Evolutionary conservation across 1,140 invertebrate species (phyloP).

Genomic region (Meloidogyne exigua): DNA sequence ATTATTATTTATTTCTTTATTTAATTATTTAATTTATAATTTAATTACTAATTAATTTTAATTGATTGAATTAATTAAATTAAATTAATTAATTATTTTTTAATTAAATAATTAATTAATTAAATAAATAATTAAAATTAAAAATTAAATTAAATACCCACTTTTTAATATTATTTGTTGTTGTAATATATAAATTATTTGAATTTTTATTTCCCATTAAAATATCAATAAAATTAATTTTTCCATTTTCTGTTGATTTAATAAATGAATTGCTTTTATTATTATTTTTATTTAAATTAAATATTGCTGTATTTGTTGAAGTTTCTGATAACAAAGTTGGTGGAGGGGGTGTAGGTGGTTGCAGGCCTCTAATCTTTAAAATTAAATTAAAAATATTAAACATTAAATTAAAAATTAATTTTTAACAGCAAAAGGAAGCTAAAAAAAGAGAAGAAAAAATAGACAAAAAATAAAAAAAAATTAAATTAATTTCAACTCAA

Average conservation of each 20-base stretch:
- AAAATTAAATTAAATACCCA: not conserved
- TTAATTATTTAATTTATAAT: not conserved
- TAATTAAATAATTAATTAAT: not conserved
- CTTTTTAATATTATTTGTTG: not conserved
- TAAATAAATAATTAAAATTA: no score
- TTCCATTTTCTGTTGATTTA: not conserved
- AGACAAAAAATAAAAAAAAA: not conserved
- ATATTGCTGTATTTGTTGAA: conserved; percentile 14
- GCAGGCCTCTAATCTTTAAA: conserved; percentile 22
- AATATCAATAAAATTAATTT: conserved; percentile 2
- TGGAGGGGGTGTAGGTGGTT: conserved; percentile 8
- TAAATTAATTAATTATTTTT: no score
- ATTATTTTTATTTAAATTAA: not conserved
- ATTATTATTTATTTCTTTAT: no score
- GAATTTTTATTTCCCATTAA: not conserved
- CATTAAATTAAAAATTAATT: not conserved
- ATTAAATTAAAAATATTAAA: not conserved
- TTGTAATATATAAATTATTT: not conserved
- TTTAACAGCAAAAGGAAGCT: not conserved
- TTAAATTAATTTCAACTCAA: not conserved
- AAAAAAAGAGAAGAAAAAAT: conserved; percentile 5
- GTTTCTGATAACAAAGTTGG: not conserved
- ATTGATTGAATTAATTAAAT: not conserved
- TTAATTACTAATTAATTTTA: not conserved
- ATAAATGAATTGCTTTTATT: conserved; percentile 9